phyloP scores from a whole-genome alignment of 2,797 vertebrate species.

The Apogon talboti region DNA sequence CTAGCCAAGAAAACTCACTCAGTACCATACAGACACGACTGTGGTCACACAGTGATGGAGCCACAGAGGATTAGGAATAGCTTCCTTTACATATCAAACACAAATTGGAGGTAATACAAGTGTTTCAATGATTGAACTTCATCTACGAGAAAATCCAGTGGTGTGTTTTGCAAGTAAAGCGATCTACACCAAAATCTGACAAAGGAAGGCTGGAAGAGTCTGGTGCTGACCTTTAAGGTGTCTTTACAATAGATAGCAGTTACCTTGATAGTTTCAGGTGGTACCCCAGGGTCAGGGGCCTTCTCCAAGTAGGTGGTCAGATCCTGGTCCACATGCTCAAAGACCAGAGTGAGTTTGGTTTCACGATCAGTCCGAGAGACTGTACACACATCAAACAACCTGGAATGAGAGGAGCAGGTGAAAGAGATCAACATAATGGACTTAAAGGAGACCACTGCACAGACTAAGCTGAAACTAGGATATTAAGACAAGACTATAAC shows the following conservation, averaged over 20 bases:
- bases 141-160: no score
- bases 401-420: conserved; percentile 71
- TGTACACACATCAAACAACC: conserved; percentile 97
- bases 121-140: no score
- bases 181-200: no score
- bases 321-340: conserved; percentile 99
- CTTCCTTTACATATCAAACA: conserved; percentile 36
- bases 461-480: background rate
- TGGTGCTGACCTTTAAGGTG: background rate
- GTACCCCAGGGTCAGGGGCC: conserved; percentile 96
- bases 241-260: conserved; percentile 1
- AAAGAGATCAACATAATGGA: conserved; percentile 46
- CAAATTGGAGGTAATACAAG: conserved; percentile 7
- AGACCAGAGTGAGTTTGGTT: conserved; percentile 97
- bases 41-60: conserved; percentile 36
- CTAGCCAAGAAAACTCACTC: conserved; percentile 61
- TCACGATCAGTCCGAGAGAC: conserved; percentile 97
- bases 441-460: background rate
- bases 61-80: conserved; percentile 37
- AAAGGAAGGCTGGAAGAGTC: no score
- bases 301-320: conserved; percentile 98
- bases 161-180: background rate
- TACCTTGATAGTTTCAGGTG: conserved; percentile 98
- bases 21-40: conserved; percentile 28
- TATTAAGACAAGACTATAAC: background rate